Evolutionary conservation across 2,888 invertebrate genomes (phyloP), one percentile per base, ranked within the genome.

Genomic region (Hermodice carunculata): DNA sequence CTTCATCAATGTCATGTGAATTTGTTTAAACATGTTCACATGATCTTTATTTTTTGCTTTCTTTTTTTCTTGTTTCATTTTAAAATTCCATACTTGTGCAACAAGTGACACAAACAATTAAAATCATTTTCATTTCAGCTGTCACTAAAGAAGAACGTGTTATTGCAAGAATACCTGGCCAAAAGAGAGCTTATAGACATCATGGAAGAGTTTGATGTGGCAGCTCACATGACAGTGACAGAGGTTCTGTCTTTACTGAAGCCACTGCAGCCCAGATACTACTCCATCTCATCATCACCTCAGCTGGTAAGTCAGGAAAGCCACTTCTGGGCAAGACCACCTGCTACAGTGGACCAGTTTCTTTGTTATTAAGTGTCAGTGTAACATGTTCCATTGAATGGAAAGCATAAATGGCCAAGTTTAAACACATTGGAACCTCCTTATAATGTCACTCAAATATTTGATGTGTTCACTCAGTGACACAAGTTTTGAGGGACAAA

Each of bases 251-350:
- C 8, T 6, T 64, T 66, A 40, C 53, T 79, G 69, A 76, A 75
- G 53, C 66, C 74, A 17, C 67, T 79, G 8, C 77, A 76, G 56
- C 78, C 79, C 14, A 58, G 79, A 68, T 78, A 78, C 63, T 79
- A 78, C 58, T 79, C 79, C 34, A 78, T 79, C 24, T 77, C 79
- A 2, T 79, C 78, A n/a, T 78, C 77, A 8, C 75, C 76, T 8
- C 34, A 65, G 31, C 49, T 66, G 57, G 76, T 76, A 32, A 71
- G 73, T 66, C 26, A n/a, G n/a, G n/a, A n/a, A n/a, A n/a, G n/a
- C n/a, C n/a, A n/a, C n/a, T n/a, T n/a, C n/a, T n/a, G n/a, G n/a
- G n/a, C n/a, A n/a, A n/a, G n/a, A n/a, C n/a, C n/a, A n/a, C n/a
- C 6, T 8, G 5, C 4, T 22, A 17, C 14, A 24, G 40, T 1